A percentile compares a stretch with the other conserved stretches of the same genome.
These are phyloP conservation scores for Elmis aenea DNA, from an alignment of 2,888 invertebrate species.

Conservation along the genomic window DNA sequence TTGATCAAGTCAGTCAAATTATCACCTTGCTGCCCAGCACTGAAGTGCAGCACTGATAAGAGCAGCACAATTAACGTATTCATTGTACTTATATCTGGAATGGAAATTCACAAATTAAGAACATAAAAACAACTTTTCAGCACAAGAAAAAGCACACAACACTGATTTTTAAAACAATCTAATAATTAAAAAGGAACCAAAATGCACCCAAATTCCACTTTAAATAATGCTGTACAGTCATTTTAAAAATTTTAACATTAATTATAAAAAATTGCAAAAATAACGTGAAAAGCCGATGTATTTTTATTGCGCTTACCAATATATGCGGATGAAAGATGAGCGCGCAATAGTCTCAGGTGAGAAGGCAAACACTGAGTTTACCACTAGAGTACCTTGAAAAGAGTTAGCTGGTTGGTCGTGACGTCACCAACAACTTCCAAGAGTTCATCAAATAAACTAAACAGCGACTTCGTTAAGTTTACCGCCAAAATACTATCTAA, in stretches of 20 bases:
- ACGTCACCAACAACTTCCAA: constrained; percentile 14
- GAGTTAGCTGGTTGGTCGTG: constrained; percentile 9
- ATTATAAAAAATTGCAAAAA: background rate
- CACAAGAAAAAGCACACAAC: too few relatives aligned
- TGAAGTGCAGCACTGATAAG: background rate
- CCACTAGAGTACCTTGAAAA: constrained; percentile 17
- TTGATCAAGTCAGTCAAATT: background rate
- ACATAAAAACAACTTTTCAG: too few relatives aligned
- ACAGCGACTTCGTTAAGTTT: background rate
- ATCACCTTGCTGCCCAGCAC: background rate
- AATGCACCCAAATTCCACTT: too few relatives aligned
- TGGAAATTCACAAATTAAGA: too few relatives aligned
- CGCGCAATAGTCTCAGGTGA: constrained; percentile 5
- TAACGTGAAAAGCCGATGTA: too few relatives aligned
- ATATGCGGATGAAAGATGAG: constrained; percentile 4
- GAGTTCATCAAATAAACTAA: background rate
- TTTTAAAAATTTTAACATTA: background rate
- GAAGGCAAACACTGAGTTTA: constrained; percentile 9
- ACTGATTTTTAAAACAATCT: too few relatives aligned
- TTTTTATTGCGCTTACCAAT: constrained; percentile 4
- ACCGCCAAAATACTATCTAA: background rate
- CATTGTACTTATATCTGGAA: too few relatives aligned
- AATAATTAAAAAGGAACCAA: too few relatives aligned
- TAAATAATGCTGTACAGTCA: too few relatives aligned
- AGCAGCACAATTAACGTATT: background rate